These are phyloP conservation scores for Rhinoraja longicauda DNA, from an alignment of 2,797 vertebrate species.

Conservation along the genomic window DNA sequence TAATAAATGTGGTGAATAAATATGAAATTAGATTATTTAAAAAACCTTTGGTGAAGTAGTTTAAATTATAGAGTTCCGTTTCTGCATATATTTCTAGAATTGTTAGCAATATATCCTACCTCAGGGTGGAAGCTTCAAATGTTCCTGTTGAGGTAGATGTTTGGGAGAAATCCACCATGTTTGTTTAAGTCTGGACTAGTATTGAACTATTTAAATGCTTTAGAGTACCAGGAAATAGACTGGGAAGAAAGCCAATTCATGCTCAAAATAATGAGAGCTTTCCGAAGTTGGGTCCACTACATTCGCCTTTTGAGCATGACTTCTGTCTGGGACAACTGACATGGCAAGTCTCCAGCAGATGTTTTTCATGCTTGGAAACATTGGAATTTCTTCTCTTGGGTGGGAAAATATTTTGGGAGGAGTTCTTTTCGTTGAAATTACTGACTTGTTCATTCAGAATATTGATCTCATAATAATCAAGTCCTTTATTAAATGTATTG, in stretches of 20 bases:
- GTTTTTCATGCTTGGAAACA: not conserved
- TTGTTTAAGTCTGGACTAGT: not conserved
- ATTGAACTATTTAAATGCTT: constrained; percentile 6
- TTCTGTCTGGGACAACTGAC: constrained; percentile 19
- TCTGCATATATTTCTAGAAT: not conserved
- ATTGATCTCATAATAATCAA: not conserved
- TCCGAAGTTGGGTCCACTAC: constrained; percentile 16
- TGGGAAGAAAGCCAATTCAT: constrained; percentile 25
- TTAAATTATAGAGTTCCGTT: not conserved
- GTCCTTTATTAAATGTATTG: not conserved
- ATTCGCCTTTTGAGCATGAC: not conserved
- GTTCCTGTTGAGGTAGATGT: not conserved
- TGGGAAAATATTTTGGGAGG: not conserved
- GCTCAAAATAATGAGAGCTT: constrained; percentile 19
- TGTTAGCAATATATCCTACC: not conserved
- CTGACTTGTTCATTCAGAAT: not conserved
- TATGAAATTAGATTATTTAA: not conserved
- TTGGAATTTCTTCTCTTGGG: constrained; percentile 8
- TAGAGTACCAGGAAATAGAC: not conserved
- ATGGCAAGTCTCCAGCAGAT: not conserved
- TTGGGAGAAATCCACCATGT: not conserved
- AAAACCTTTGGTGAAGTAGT: not conserved
- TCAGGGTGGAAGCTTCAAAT: not conserved
- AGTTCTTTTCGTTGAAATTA: not conserved
- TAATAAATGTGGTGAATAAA: not conserved